Conservation (phyloP, 2,113 vertebrate genomes). For the Mellivora capensis region DNA sequence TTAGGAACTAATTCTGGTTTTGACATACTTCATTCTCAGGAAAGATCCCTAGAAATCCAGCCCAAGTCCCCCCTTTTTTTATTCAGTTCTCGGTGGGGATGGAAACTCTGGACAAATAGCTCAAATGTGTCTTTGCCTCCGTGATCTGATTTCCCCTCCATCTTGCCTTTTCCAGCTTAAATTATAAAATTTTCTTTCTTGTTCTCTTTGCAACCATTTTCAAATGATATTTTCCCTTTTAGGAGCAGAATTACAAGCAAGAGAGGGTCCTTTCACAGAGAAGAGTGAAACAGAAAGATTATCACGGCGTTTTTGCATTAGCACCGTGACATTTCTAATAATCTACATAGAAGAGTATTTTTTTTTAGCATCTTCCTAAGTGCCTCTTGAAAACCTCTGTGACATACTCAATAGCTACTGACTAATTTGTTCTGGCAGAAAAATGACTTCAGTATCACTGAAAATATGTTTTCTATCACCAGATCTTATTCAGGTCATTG, state of each 20-base stretch:
- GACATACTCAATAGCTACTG: constrained; percentile 16
- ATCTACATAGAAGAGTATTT: constrained; percentile 44
- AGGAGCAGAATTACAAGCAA: neutral
- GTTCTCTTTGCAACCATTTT: constrained; percentile 19
- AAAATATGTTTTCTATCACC: constrained; percentile 66
- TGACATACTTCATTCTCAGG: neutral
- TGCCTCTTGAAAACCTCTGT: constrained; percentile 65
- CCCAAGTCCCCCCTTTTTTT: neutral
- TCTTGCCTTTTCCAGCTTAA: neutral
- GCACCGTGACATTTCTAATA: constrained; percentile 56
- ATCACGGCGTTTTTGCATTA: constrained; percentile 31
- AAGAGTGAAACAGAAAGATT: neutral
- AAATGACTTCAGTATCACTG: constrained; percentile 66
- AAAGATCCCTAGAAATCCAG: neutral
- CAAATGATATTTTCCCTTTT: neutral
- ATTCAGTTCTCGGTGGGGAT: neutral
- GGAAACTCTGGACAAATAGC: neutral
- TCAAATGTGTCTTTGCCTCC: neutral
- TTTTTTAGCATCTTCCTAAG: constrained; percentile 49
- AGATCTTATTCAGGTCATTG: constrained; percentile 64
- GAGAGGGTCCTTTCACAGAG: neutral
- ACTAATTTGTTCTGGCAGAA: constrained; percentile 74
- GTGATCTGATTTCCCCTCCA: neutral
- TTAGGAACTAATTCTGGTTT: neutral
- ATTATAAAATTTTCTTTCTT: neutral